A percentile compares a stretch with the other conserved stretches of the same genome.
These are phyloP conservation scores for Epistrophe eligans DNA, from an alignment of 2,888 invertebrate genomes.

Conservation along the genomic window DNA sequence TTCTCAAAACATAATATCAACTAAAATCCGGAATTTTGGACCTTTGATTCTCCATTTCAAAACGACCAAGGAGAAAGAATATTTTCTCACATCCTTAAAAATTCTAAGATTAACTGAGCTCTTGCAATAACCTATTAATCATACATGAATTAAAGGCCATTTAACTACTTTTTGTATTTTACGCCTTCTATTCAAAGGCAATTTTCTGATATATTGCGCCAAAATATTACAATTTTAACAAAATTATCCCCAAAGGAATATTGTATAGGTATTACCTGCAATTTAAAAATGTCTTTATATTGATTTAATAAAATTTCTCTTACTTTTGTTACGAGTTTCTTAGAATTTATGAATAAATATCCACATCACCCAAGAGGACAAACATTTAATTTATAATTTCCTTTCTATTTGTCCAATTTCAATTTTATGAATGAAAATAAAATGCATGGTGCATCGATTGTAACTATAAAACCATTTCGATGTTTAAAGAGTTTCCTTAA, in stretches of 20 bases:
- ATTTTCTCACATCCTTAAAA: background rate
- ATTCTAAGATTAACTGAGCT: background rate
- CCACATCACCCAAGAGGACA: conserved; percentile 52
- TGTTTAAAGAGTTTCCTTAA: conserved; percentile 33
- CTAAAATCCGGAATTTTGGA: too few species aligned
- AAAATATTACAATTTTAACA: background rate
- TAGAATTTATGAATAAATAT: conserved; percentile 56
- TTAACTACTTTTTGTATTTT: background rate
- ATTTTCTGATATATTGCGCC: background rate
- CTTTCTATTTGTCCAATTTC: conserved; percentile 52
- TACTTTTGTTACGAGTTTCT: conserved; percentile 28
- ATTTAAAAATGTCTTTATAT: background rate
- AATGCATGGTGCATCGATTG: conserved; percentile 28
- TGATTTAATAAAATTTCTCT: too few species aligned
- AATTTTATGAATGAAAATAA: conserved; percentile 55
- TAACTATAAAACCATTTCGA: conserved; percentile 44
- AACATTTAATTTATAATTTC: conserved; percentile 16
- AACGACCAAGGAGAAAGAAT: background rate
- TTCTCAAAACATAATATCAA: too few species aligned
- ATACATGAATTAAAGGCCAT: background rate
- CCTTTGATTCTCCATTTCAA: too few species aligned
- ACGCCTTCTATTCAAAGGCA: background rate
- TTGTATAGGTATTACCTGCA: too few species aligned
- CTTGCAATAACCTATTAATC: background rate
- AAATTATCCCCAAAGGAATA: conserved; percentile 7